Evolutionary conservation across 2,113 vertebrate genomes (phyloP), one percentile per base, ranked within the genome.

Genomic region (Butorides virescens): DNA sequence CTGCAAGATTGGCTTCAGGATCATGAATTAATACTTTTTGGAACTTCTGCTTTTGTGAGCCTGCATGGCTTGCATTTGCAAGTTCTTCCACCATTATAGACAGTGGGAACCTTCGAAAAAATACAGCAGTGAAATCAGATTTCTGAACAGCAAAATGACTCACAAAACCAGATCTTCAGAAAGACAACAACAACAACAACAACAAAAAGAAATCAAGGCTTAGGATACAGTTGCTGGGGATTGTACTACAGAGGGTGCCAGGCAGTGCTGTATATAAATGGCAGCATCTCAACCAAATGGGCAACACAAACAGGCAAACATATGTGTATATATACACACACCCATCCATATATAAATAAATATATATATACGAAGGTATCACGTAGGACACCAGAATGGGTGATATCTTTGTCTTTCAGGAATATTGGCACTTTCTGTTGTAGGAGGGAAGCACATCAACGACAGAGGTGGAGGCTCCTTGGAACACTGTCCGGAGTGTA

Each of bases 21-120:
- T 82, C 62, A 89, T 56, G 83, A 86, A 92, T 93, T 93, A 91
- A 95, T 91, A 86, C 62, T 90, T 91, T 53, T 50, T 76, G 70
- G 94, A 94, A 76, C 58, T 86, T 91, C 21, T 78, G 53, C 37
- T 66, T 92, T 91, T 92, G 72, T 66, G 65, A 91, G 88, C 36
- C 23, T 87, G 44, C 3, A 1, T 63, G 73, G 76, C 62, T 76
- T 89, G 66, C 53, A 70, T 89, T 95, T 95, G 78, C 70, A 91
- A 95, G 32, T 71, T 86, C 46, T 72, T 70, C 81, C 55, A 91
- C 80, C 36, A 32, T 12, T 29, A 59, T 25, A 92, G 88, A 42
- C 27, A 76, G 55, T 42, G 72, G 13, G 16, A 92, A 74, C 19
- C 7, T 32, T 46, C 66, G 32, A 37, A 90, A 96, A 95, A 87